These are phyloP conservation scores for Psittacula derbiana DNA, from an alignment of 2,797 vertebrate species.

Conservation along the genomic window DNA sequence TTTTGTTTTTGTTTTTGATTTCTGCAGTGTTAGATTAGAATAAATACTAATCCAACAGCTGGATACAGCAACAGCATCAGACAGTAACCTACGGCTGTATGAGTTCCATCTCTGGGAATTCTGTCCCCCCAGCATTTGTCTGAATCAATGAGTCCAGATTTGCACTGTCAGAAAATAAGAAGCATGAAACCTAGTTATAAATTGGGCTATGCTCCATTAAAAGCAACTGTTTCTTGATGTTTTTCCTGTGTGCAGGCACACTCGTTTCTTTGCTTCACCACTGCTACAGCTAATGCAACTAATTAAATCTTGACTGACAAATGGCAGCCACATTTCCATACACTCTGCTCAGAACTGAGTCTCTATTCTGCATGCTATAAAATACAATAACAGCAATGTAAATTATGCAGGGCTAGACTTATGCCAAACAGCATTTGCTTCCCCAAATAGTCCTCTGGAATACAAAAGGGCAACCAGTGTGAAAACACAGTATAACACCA, in stretches of 20 bases:
- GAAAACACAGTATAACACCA: conserved; percentile 1
- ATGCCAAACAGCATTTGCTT: conserved; percentile 29
- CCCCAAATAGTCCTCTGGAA: conserved; percentile 33
- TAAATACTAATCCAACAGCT: conserved; percentile 37
- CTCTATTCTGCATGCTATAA: not conserved
- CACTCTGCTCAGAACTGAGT: not conserved
- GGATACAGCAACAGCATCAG: not conserved
- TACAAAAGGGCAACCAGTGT: conserved; percentile 11
- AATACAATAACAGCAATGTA: conserved; percentile 47
- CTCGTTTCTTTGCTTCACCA: not conserved
- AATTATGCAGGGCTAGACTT: conserved; percentile 47
- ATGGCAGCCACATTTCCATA: conserved; percentile 14
- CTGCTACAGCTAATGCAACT: not conserved
- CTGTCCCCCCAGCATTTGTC: not conserved
- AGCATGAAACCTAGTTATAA: not conserved
- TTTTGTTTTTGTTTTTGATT: not conserved
- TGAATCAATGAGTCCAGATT: not conserved
- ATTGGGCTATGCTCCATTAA: not conserved
- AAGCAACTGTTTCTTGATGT: not conserved
- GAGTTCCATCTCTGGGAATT: not conserved
- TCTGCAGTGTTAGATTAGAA: not conserved
- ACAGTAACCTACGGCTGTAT: not conserved
- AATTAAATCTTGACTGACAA: not conserved
- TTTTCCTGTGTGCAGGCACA: not conserved
- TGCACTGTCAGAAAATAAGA: not conserved